These are phyloP conservation scores for Rhizomys pruinosus DNA, from an alignment of 2,113 vertebrate genomes.

Conservation along the genomic window DNA sequence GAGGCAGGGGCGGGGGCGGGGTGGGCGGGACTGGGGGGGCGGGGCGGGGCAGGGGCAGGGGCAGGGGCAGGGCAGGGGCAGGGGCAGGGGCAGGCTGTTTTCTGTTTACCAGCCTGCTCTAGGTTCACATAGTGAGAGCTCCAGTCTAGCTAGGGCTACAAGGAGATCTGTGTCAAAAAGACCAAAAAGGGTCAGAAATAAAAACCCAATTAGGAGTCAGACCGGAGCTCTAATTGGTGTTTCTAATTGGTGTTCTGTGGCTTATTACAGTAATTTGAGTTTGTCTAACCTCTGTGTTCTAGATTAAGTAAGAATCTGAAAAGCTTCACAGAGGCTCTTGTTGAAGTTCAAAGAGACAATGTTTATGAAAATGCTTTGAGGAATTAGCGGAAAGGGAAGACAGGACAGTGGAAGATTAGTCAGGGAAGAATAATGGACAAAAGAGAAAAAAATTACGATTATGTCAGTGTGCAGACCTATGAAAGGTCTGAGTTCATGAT, in stretches of 20 bases:
- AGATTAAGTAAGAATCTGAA: neutral
- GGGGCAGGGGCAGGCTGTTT: too few species aligned
- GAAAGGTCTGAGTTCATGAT: neutral
- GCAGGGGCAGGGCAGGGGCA: too few species aligned
- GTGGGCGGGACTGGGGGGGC: too few species aligned
- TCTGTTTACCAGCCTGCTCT: too few species aligned
- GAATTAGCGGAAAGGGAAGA: neutral
- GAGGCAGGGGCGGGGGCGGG: too few species aligned
- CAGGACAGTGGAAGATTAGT: neutral
- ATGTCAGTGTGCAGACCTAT: neutral
- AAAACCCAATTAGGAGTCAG: neutral
- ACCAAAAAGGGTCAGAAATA: neutral
- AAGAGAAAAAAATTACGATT: too few species aligned
- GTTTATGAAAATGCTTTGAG: conserved; percentile 51
- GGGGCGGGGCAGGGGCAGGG: too few species aligned
- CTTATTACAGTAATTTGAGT: neutral
- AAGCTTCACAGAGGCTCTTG: neutral
- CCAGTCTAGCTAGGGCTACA: too few species aligned
- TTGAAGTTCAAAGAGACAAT: conserved; percentile 24
- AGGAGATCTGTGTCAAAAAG: too few species aligned
- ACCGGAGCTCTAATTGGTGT: too few species aligned
- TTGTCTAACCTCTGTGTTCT: conserved; percentile 12
- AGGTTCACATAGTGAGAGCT: too few species aligned
- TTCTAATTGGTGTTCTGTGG: neutral
- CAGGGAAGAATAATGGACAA: neutral